Evolutionary conservation across 2,113 vertebrate genomes (phyloP).

Genomic region (Embiotoca jacksoni): DNA sequence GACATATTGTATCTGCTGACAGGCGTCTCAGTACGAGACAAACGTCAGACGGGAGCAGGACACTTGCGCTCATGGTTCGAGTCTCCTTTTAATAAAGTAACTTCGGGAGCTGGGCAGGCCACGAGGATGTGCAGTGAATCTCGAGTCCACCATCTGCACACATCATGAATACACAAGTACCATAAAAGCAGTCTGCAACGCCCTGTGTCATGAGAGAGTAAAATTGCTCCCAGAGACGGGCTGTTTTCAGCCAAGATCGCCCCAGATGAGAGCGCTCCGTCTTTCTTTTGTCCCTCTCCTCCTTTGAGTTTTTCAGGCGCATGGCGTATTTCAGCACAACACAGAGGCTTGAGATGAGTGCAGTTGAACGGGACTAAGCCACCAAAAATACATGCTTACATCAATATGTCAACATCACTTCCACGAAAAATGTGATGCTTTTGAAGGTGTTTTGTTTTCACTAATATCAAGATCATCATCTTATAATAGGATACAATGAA

Average conservation of each 20-base stretch:
- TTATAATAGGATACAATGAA: not conserved
- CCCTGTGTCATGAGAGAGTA: conserved; percentile 47
- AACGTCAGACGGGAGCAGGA: conserved; percentile 28
- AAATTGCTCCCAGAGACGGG: conserved; percentile 69
- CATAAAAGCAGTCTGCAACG: conserved; percentile 45
- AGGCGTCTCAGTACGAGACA: conserved; percentile 29
- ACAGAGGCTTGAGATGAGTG: conserved; percentile 8
- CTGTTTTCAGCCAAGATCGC: conserved; percentile 48
- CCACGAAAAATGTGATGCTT: no score
- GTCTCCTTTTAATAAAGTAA: conserved; percentile 65
- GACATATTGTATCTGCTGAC: conserved; percentile 13
- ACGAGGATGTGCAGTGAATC: conserved; percentile 62
- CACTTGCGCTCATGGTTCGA: conserved; percentile 43
- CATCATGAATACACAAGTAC: conserved; percentile 74
- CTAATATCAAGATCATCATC: no score
- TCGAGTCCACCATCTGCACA: conserved; percentile 67
- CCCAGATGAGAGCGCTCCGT: conserved; percentile 47
- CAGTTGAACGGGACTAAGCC: conserved; percentile 41
- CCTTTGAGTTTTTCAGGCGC: conserved; percentile 12
- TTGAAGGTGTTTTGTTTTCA: no score
- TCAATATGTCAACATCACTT: not conserved
- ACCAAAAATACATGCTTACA: conserved; percentile 5
- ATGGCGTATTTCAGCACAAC: conserved; percentile 6
- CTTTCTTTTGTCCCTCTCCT: conserved; percentile 22
- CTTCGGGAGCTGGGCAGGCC: conserved; percentile 44